phyloP scores from a whole-genome alignment of 2,888 invertebrate species.

The Trissolcus japonicus region DNA sequence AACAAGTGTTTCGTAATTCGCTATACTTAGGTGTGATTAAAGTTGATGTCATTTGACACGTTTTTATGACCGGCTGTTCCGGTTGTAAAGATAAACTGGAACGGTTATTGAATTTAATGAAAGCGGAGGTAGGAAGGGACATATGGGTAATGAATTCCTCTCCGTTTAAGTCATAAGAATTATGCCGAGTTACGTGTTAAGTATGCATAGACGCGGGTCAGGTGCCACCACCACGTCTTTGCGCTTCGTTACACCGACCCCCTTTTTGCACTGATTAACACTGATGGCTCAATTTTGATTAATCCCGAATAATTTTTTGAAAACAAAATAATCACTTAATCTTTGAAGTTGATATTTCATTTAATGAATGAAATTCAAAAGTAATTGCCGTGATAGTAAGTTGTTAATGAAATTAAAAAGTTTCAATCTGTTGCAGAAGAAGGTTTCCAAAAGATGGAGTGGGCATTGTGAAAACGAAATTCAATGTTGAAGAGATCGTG shows the following conservation, averaged over 20 bases:
- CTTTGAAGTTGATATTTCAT: not conserved
- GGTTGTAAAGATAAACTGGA: no score
- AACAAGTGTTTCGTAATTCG: constrained; percentile 20
- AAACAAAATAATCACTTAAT: not conserved
- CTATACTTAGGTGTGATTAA: no score
- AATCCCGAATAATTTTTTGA: not conserved
- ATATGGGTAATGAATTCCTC: constrained; percentile 17
- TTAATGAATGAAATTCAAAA: not conserved
- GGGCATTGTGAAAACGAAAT: not conserved
- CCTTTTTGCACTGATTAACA: constrained; percentile 24
- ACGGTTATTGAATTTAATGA: not conserved
- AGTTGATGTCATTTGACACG: not conserved
- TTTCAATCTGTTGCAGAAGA: not conserved
- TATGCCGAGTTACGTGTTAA: constrained; percentile 34
- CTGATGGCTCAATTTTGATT: constrained; percentile 32
- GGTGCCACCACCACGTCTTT: constrained; percentile 40
- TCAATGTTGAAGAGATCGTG: not conserved
- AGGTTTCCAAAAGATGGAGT: not conserved
- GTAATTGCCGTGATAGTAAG: not conserved
- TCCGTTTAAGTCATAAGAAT: constrained; percentile 31
- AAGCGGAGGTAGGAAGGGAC: not conserved
- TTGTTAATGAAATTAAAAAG: not conserved
- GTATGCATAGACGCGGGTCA: constrained; percentile 39
- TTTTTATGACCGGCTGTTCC: constrained; percentile 2
- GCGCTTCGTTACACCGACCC: constrained; percentile 35